These are phyloP conservation scores for Synergus laeviventris DNA, from an alignment of 2,888 invertebrate genomes.

Conservation along the genomic window DNA sequence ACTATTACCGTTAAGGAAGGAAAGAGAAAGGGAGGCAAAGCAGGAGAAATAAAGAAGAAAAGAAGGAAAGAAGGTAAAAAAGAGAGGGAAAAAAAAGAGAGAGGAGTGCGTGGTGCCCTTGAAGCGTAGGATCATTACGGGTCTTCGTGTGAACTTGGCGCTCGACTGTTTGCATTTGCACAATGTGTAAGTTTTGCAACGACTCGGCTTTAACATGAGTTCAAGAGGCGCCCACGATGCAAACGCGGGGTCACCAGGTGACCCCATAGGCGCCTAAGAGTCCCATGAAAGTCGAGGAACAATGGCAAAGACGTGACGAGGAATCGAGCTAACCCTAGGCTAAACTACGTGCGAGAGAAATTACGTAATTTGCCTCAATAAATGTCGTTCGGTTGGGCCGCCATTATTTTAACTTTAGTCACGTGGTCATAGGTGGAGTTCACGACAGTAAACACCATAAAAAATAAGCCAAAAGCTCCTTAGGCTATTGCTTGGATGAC, in stretches of 20 bases:
- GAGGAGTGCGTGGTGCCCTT: conserved; percentile 52
- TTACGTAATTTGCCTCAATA: conserved; percentile 30
- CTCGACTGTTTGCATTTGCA: conserved; percentile 39
- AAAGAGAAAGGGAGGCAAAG: conserved; percentile 49
- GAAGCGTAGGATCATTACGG: conserved; percentile 52
- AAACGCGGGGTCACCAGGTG: conserved; percentile 31
- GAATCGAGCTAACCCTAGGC: conserved; percentile 22
- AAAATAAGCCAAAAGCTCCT: not conserved
- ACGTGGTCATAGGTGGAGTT: conserved; percentile 18
- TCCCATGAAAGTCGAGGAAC: conserved; percentile 30
- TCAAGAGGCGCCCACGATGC: conserved; percentile 34
- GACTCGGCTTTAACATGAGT: conserved; percentile 5
- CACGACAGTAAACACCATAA: conserved; percentile 18
- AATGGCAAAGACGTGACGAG: conserved; percentile 24
- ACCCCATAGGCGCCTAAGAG: conserved; percentile 37
- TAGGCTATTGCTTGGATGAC: not conserved
- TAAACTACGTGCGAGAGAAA: conserved; percentile 33
- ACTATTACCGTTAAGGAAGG: conserved; percentile 65
- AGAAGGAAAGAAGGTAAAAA: conserved; percentile 38
- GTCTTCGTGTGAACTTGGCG: conserved; percentile 57
- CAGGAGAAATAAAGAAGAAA: conserved; percentile 41
- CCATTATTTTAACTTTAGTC: conserved; percentile 23
- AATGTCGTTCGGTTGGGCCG: conserved; percentile 29
- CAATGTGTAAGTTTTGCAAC: conserved; percentile 13
- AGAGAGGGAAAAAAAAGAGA: conserved; percentile 45